Percentiles rank a stretch among this genome's conserved stretches.
Conservation (phyloP, 2,888 invertebrate genomes). For the Agonum fuliginosum region DNA sequence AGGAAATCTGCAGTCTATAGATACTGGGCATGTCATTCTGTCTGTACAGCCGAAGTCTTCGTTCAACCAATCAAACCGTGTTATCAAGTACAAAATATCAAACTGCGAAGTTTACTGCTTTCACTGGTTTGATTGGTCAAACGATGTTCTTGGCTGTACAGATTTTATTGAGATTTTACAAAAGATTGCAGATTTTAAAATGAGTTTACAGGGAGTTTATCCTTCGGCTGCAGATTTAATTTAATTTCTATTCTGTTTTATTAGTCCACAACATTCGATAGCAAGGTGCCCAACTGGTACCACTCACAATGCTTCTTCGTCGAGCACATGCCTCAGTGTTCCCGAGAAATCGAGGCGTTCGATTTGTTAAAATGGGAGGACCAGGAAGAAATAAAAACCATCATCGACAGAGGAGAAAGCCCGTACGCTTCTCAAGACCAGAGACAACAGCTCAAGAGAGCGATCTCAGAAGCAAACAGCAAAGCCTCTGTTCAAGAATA, state of each 20-base stretch:
- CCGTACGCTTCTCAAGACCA: conserved; percentile 47
- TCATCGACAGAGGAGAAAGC: conserved; percentile 38
- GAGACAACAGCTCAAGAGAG: conserved; percentile 18
- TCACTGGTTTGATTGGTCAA: too few relatives aligned
- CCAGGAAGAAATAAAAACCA: conserved; percentile 26
- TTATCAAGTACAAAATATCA: too few relatives aligned
- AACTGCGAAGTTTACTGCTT: too few relatives aligned
- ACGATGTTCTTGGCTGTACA: too few relatives aligned
- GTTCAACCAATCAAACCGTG: too few relatives aligned
- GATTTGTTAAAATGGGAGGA: conserved; percentile 41
- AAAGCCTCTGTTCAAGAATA: conserved; percentile 47
- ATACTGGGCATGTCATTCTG: too few relatives aligned
- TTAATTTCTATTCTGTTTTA: background rate
- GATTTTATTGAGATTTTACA: too few relatives aligned
- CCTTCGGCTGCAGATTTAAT: too few relatives aligned
- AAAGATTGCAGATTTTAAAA: background rate
- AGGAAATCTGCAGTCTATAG: too few relatives aligned
- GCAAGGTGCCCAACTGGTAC: conserved; percentile 53
- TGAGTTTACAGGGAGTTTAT: background rate
- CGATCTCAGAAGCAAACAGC: conserved; percentile 39
- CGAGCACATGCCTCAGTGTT: conserved; percentile 49
- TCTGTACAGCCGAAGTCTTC: too few relatives aligned
- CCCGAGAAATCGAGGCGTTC: conserved; percentile 34
- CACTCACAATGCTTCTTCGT: conserved; percentile 49
- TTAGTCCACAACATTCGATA: conserved; percentile 47